Percentiles rank a stretch among this genome's conserved stretches.
Evolutionary conservation across 1,140 invertebrate genomes (phyloP).

Genomic region (Atta cephalotes): DNA sequence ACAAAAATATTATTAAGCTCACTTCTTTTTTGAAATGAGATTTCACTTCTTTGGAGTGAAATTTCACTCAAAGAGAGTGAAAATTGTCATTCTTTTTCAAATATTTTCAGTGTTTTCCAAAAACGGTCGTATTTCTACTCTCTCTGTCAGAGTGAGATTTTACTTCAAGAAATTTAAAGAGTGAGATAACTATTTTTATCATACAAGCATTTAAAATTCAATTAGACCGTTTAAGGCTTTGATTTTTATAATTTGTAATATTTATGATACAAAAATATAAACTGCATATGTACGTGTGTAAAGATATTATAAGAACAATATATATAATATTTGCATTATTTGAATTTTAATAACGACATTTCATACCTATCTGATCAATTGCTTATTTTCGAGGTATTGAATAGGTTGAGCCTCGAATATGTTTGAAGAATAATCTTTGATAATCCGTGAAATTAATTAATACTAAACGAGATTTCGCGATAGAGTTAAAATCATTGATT

Average conservation of each 20-base stretch:
- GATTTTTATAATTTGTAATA: background rate
- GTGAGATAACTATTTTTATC: background rate
- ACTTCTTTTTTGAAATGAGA: too few relatives aligned
- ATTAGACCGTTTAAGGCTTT: too few relatives aligned
- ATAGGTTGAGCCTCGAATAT: background rate
- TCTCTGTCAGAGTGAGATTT: too few relatives aligned
- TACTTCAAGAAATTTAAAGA: too few relatives aligned
- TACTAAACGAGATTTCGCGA: constrained; percentile 17
- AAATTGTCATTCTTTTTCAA: too few relatives aligned
- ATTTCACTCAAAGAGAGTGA: too few relatives aligned
- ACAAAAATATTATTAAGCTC: background rate
- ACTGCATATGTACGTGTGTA: background rate
- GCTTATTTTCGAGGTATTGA: background rate
- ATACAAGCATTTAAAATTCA: too few relatives aligned
- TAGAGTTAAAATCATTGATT: constrained; percentile 20
- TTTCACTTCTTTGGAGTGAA: too few relatives aligned
- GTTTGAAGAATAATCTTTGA: constrained; percentile 11
- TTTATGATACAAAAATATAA: background rate
- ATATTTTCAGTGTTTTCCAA: too few relatives aligned
- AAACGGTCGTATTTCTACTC: too few relatives aligned
- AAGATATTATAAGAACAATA: too few relatives aligned
- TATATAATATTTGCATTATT: background rate
- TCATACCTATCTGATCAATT: background rate
- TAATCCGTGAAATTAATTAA: constrained; percentile 45
- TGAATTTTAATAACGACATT: background rate